These are phyloP conservation scores for Apotomis betuletana DNA, from an alignment of 2,888 invertebrate genomes.

Conservation along the genomic window DNA sequence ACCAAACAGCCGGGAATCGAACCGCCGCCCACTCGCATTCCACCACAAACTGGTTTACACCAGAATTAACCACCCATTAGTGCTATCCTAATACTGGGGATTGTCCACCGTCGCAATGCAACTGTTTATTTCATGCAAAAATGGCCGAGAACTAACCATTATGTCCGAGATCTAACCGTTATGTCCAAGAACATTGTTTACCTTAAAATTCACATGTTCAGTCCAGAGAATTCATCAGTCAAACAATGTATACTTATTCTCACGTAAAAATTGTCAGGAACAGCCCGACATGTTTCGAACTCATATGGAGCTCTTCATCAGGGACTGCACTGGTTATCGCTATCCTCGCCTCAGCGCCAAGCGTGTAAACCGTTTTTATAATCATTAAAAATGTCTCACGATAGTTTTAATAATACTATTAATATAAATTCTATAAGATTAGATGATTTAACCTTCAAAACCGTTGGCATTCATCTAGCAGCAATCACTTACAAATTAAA, in stretches of 20 bases:
- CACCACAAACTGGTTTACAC: constrained; percentile 64
- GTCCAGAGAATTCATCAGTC: too few relatives aligned
- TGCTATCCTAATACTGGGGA: constrained; percentile 23
- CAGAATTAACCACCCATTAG: constrained; percentile 59
- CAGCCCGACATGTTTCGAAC: too few relatives aligned
- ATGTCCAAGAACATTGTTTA: too few relatives aligned
- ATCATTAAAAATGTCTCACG: too few relatives aligned
- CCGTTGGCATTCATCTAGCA: constrained; percentile 4
- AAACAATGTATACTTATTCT: too few relatives aligned
- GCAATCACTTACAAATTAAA: constrained; percentile 7
- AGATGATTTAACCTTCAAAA: neutral
- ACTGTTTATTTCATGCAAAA: neutral
- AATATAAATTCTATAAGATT: neutral
- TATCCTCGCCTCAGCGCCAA: too few relatives aligned
- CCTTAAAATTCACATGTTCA: too few relatives aligned
- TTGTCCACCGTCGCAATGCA: constrained; percentile 10
- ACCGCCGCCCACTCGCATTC: constrained; percentile 43
- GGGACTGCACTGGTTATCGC: too few relatives aligned
- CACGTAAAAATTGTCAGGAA: too few relatives aligned
- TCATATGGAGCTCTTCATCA: too few relatives aligned
- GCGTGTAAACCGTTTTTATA: too few relatives aligned
- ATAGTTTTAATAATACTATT: neutral
- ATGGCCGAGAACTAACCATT: neutral
- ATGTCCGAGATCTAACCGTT: neutral
- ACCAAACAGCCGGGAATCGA: constrained; percentile 18